These are phyloP conservation scores for Plagodis dolabraria DNA, from an alignment of 2,888 invertebrate species.

Conservation along the genomic window DNA sequence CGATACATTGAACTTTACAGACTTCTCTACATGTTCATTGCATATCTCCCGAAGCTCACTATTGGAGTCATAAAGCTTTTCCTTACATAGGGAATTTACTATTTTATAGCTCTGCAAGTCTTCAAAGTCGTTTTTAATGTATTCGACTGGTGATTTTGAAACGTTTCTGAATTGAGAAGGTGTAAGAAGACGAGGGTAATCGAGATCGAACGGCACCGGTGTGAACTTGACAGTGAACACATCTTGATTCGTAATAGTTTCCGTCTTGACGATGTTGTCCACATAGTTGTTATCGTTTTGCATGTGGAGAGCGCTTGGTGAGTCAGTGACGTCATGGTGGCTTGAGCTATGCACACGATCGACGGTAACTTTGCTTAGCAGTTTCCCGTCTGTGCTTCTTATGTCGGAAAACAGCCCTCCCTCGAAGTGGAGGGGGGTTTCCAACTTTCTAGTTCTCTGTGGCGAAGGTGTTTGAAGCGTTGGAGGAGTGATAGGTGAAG, in stretches of 20 bases:
- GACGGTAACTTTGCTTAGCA: conserved; percentile 80
- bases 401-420: conserved; percentile 83
- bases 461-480: conserved; percentile 59
- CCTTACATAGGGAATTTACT: conserved; percentile 72
- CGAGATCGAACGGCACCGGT: conserved; percentile 70
- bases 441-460: conserved; percentile 79
- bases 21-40: conserved; percentile 20
- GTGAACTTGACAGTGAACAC: conserved; percentile 77
- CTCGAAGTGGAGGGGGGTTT: conserved; percentile 83
- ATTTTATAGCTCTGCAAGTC: conserved; percentile 79
- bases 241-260: conserved; percentile 77
- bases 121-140: conserved; percentile 68
- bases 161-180: conserved; percentile 23
- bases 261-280: conserved; percentile 73
- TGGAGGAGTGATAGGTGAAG: conserved; percentile 61
- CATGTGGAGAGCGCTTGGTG: conserved; percentile 55
- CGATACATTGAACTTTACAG: conserved; percentile 37
- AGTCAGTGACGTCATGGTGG: conserved; percentile 72
- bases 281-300: conserved; percentile 66
- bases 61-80: conserved; percentile 54
- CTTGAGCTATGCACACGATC: conserved; percentile 75
- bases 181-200: conserved; percentile 38
- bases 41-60: conserved; percentile 18
- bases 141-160: conserved; percentile 53
- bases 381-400: conserved; percentile 75